A percentile compares a stretch with the other conserved stretches of the same genome.
Evolutionary conservation across 1,140 invertebrate species (phyloP).

Genomic region (Lepidurus arcticus): DNA sequence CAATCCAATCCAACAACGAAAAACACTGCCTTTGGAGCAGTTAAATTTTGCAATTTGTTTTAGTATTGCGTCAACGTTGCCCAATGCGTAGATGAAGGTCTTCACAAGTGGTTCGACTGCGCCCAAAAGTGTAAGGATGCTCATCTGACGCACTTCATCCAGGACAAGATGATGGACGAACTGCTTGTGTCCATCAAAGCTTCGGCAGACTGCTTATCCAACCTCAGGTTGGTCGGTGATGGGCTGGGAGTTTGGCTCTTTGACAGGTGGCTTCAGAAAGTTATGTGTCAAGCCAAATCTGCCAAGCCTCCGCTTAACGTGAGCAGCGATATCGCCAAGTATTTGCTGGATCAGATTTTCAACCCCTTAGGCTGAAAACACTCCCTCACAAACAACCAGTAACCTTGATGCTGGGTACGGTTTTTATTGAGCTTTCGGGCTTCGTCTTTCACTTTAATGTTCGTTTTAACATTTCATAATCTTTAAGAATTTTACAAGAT

Average conservation of each 20-base stretch:
- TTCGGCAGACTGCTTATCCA: slow-evolving; percentile 6
- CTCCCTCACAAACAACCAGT: not conserved
- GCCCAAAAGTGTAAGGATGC: slow-evolving; percentile 22
- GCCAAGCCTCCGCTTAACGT: not conserved
- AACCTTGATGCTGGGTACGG: not conserved
- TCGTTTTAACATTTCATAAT: too few relatives aligned
- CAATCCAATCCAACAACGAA: not conserved
- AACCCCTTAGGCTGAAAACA: slow-evolving; percentile 3
- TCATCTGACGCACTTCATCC: slow-evolving; percentile 28
- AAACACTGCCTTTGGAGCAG: not conserved
- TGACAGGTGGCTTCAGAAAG: slow-evolving; percentile 27
- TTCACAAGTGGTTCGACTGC: slow-evolving; percentile 19
- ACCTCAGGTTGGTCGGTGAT: slow-evolving; percentile 27
- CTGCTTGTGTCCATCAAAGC: not conserved
- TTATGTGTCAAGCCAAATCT: not conserved
- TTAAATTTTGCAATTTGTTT: not conserved
- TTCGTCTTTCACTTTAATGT: too few relatives aligned
- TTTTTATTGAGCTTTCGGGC: too few relatives aligned
- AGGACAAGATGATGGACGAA: slow-evolving; percentile 26
- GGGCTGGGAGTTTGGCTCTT: slow-evolving; percentile 28
- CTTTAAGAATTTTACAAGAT: too few relatives aligned
- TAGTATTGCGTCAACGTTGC: slow-evolving; percentile 2
- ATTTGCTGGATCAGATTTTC: slow-evolving; percentile 4
- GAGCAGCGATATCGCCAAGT: slow-evolving; percentile 23
- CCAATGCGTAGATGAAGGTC: slow-evolving; percentile 8